Conservation (phyloP, 2,888 invertebrate genomes). For the Microdon myrmicae region DNA sequence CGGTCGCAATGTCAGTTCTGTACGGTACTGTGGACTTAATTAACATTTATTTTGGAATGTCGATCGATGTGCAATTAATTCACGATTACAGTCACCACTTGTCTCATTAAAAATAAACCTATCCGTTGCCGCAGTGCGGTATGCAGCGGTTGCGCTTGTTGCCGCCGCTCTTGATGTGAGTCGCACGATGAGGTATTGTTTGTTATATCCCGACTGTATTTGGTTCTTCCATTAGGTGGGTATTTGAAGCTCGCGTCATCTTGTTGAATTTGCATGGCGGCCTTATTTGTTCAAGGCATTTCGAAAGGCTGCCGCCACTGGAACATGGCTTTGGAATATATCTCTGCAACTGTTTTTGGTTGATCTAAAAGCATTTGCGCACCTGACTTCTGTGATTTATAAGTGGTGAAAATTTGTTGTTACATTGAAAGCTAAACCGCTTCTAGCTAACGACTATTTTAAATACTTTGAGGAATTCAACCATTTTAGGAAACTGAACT, state of each 20-base stretch:
- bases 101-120: constrained; percentile 51
- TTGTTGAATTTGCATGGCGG: constrained; percentile 36
- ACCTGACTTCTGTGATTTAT: too few species aligned
- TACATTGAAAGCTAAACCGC: too few species aligned
- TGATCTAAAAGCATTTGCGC: neutral
- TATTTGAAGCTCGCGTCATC: constrained; percentile 20
- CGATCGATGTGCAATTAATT: constrained; percentile 53
- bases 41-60: constrained; percentile 53
- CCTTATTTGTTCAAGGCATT: constrained; percentile 42
- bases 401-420: too few species aligned
- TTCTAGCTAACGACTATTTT: too few species aligned
- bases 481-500: too few species aligned
- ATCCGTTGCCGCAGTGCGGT: constrained; percentile 13
- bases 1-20: constrained; percentile 22
- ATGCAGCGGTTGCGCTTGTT: constrained; percentile 20
- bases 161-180: constrained; percentile 21
- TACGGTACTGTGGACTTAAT: constrained; percentile 47
- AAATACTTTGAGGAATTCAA: too few species aligned
- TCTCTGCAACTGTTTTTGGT: constrained; percentile 42
- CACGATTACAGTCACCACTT: constrained; percentile 51
- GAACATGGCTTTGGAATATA: constrained; percentile 33
- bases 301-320: constrained; percentile 22
- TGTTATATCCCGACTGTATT: too few species aligned
- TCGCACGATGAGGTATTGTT: constrained; percentile 11
- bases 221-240: constrained; percentile 36